phyloP scores from a whole-genome alignment of 2,113 vertebrate species.

The Candoia aspera region DNA sequence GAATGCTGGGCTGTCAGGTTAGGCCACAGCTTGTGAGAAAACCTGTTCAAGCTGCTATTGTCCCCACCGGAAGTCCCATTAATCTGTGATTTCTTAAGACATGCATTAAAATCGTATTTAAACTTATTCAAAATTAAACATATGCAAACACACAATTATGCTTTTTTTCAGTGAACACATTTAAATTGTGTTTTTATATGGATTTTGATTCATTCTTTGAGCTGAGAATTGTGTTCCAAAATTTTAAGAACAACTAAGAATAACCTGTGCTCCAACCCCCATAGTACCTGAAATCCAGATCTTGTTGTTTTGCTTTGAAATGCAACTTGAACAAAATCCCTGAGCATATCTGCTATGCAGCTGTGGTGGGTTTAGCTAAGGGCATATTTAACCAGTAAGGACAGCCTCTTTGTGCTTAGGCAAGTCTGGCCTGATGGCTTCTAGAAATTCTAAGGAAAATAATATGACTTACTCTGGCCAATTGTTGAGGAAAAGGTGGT shows the following conservation, averaged over 20 bases:
- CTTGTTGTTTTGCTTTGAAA: too few species aligned
- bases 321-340: too few species aligned
- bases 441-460: neutral
- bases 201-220: too few species aligned
- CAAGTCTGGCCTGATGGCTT: neutral
- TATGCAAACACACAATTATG: neutral
- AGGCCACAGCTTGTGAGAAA: too few species aligned
- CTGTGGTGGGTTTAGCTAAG: neutral
- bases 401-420: neutral
- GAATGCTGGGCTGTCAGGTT: too few species aligned
- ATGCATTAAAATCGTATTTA: neutral
- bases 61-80: too few species aligned
- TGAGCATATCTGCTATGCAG: neutral
- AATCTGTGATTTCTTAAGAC: neutral
- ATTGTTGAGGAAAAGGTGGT: neutral
- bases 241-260: too few species aligned
- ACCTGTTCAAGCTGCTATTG: too few species aligned
- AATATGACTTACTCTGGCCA: neutral
- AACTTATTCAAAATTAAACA: too few species aligned
- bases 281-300: too few species aligned
- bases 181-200: neutral
- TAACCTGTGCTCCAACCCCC: too few species aligned
- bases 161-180: neutral
- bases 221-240: too few species aligned
- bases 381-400: neutral